A percentile compares a stretch with the other conserved stretches of the same genome.
These are phyloP conservation scores for Dromococcyx pavoninus DNA, from an alignment of 2,797 vertebrate genomes.

Conservation along the genomic window DNA sequence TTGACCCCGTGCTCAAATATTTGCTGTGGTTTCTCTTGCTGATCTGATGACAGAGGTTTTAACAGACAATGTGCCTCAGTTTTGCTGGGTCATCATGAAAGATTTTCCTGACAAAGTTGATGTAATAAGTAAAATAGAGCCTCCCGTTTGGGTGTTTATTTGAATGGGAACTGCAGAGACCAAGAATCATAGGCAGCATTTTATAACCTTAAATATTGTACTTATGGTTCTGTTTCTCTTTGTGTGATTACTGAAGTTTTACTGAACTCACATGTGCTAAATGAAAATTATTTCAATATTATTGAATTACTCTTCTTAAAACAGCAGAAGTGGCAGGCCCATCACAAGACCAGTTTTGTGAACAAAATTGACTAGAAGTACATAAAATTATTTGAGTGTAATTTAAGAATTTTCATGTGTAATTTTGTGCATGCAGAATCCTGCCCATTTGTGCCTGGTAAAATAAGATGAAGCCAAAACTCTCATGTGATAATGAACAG, in stretches of 20 bases:
- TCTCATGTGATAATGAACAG: background rate
- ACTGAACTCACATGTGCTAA: background rate
- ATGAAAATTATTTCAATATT: background rate
- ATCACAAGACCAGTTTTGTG: background rate
- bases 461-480: background rate
- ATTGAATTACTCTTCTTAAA: background rate
- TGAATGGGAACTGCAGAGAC: background rate
- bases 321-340: background rate
- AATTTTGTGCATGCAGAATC: background rate
- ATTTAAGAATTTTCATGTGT: background rate
- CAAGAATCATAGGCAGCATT: fast-evolving
- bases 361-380: background rate
- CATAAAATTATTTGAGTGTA: background rate
- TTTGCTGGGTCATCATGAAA: conserved; percentile 12
- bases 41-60: conserved; percentile 11
- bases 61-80: background rate
- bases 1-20: background rate
- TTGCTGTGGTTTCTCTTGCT: conserved; percentile 47
- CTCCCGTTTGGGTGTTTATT: background rate
- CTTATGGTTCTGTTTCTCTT: background rate
- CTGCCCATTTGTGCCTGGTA: background rate
- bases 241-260: background rate
- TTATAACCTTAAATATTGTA: background rate
- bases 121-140: background rate
- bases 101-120: background rate